Conservation (phyloP, 1,140 invertebrate species). For the Vanessa tameamea region DNA sequence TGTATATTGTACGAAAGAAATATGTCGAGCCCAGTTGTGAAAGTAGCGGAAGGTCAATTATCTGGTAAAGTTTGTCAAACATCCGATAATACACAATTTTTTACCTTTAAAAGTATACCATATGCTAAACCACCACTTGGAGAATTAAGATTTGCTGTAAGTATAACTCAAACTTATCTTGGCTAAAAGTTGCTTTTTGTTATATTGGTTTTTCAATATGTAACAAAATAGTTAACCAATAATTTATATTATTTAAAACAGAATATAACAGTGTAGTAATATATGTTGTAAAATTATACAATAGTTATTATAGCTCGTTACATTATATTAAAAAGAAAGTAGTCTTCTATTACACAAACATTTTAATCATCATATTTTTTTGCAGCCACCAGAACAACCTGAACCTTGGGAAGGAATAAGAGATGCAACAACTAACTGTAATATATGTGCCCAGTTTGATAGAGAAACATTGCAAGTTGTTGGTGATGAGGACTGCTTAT, state of each 20-base stretch:
- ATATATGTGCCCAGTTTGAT: constrained; percentile 69
- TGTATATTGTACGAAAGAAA: constrained; percentile 8
- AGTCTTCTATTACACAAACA: too few relatives aligned
- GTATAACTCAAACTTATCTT: constrained; percentile 21
- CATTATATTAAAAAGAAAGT: too few relatives aligned
- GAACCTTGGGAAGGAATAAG: constrained; percentile 73
- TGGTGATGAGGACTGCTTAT: constrained; percentile 83
- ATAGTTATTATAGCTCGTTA: too few relatives aligned
- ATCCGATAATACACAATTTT: constrained; percentile 65
- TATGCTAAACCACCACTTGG: constrained; percentile 86
- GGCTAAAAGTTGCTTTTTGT: neutral
- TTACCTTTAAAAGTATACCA: constrained; percentile 84
- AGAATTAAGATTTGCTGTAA: constrained; percentile 83
- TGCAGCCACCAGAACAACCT: constrained; percentile 63
- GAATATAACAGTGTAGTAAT: too few relatives aligned
- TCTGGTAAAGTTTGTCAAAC: constrained; percentile 62
- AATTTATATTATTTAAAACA: too few relatives aligned
- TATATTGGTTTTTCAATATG: too few relatives aligned
- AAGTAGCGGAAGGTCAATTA: constrained; percentile 65
- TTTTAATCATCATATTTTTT: constrained; percentile 1
- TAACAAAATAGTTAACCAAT: too few relatives aligned
- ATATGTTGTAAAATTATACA: too few relatives aligned
- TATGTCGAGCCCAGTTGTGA: constrained; percentile 62
- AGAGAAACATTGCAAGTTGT: constrained; percentile 66
- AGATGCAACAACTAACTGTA: constrained; percentile 69